A percentile compares a stretch with the other conserved stretches of the same genome.
Evolutionary conservation across 2,888 invertebrate species (phyloP).

Genomic region (Emmelina monodactyla): DNA sequence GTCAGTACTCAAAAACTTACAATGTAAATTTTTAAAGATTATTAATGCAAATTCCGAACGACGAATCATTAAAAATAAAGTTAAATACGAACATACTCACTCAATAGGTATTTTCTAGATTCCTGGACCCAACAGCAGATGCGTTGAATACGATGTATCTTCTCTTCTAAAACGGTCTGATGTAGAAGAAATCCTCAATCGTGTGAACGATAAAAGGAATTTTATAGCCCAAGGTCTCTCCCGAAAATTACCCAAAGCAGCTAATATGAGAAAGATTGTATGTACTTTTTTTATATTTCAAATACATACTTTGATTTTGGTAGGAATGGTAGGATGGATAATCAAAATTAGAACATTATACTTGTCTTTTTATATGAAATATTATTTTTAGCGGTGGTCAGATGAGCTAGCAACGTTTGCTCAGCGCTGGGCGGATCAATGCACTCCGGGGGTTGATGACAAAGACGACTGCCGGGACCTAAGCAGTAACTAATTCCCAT

Average conservation of each 20-base stretch:
- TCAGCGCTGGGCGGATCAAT: slow-evolving; percentile 52
- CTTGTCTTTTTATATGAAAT: no score
- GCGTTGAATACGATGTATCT: slow-evolving; percentile 30
- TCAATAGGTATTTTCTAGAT: slow-evolving; percentile 18
- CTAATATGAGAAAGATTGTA: slow-evolving; percentile 52
- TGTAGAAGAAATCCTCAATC: slow-evolving; percentile 28
- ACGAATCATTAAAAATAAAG: no score
- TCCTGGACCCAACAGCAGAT: slow-evolving; percentile 30
- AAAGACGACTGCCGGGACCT: slow-evolving; percentile 43
- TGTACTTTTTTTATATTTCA: no score
- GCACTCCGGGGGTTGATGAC: slow-evolving; percentile 33
- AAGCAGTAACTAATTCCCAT: no score
- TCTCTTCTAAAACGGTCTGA: slow-evolving; percentile 28
- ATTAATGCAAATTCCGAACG: no score
- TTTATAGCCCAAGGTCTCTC: slow-evolving; percentile 38
- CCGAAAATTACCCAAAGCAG: slow-evolving; percentile 35
- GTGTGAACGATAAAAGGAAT: slow-evolving; percentile 42
- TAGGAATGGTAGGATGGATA: no score
- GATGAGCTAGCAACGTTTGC: slow-evolving; percentile 34
- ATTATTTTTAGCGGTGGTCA: slow-evolving; percentile 48
- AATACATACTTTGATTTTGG: no score
- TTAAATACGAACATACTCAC: no score
- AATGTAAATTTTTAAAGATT: no score
- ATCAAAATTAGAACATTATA: no score
- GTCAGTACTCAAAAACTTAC: no score